Percentiles rank a stretch among this genome's conserved stretches.
These are phyloP conservation scores for Hemistola chrysoprasaria DNA, from an alignment of 2,888 invertebrate genomes.

Conservation along the genomic window DNA sequence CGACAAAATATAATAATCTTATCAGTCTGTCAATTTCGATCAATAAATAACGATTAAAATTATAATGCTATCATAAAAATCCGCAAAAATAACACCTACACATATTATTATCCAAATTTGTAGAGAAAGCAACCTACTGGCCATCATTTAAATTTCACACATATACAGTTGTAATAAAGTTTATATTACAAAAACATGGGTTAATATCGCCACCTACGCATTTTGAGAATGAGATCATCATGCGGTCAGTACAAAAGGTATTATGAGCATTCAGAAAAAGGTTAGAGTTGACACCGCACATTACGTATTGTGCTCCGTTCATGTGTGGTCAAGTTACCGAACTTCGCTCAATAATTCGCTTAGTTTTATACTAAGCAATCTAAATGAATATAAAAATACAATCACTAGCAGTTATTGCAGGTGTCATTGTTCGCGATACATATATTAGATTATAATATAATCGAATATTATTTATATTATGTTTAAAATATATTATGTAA, in stretches of 20 bases:
- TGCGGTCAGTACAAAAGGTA: conserved; percentile 34
- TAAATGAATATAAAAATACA: too few relatives aligned
- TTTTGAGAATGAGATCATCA: conserved; percentile 34
- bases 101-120: conserved; percentile 1
- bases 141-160: neutral
- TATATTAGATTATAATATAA: too few relatives aligned
- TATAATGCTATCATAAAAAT: conserved; percentile 17
- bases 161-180: neutral
- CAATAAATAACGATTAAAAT: conserved; percentile 7
- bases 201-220: conserved; percentile 25
- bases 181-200: neutral
- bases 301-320: too few relatives aligned
- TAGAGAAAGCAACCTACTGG: conserved; percentile 6
- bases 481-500: too few relatives aligned
- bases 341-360: too few relatives aligned
- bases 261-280: conserved; percentile 23
- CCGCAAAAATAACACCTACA: conserved; percentile 24
- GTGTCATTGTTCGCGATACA: too few relatives aligned
- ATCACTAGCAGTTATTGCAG: too few relatives aligned
- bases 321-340: too few relatives aligned
- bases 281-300: too few relatives aligned
- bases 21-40: neutral
- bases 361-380: too few relatives aligned
- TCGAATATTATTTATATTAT: too few relatives aligned
- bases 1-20: too few relatives aligned